phyloP scores from a whole-genome alignment of 1,140 invertebrate species.

The Drosophila cardini region DNA sequence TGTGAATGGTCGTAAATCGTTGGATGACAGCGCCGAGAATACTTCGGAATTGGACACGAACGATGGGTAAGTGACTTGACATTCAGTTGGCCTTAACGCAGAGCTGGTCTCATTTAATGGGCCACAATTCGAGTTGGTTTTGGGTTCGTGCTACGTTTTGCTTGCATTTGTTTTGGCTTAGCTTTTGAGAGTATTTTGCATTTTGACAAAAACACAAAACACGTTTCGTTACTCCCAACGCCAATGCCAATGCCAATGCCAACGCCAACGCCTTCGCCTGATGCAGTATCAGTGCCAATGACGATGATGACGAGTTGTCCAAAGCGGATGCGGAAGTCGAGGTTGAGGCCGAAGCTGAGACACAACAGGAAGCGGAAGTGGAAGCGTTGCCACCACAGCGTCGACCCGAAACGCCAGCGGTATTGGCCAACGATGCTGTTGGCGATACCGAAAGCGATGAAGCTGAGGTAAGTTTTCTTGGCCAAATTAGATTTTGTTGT shows the following conservation, averaged over 20 bases:
- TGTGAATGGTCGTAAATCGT: conserved; percentile 66
- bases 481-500: conserved; percentile 19
- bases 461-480: conserved; percentile 56
- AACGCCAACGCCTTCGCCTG: not conserved
- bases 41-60: conserved; percentile 77
- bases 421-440: conserved; percentile 34
- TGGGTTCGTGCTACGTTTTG: not conserved
- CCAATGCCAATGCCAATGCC: too few species aligned
- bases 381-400: conserved; percentile 49
- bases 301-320: conserved; percentile 72
- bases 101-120: conserved; percentile 22
- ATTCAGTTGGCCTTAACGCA: conserved; percentile 35
- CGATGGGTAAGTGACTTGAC: conserved; percentile 74
- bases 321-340: conserved; percentile 55
- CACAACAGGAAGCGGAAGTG: conserved; percentile 21
- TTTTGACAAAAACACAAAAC: conserved; percentile 52
- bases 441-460: conserved; percentile 54
- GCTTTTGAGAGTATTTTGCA: conserved; percentile 77
- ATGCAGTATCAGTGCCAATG: conserved; percentile 70
- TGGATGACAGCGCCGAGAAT: conserved; percentile 79
- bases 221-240: not conserved
- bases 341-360: not conserved
- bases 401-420: conserved; percentile 69
- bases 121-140: conserved; percentile 2
- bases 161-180: conserved; percentile 49